Conservation (phyloP, 2,113 vertebrate genomes). For the Sterrhoptilus dennistouni region DNA sequence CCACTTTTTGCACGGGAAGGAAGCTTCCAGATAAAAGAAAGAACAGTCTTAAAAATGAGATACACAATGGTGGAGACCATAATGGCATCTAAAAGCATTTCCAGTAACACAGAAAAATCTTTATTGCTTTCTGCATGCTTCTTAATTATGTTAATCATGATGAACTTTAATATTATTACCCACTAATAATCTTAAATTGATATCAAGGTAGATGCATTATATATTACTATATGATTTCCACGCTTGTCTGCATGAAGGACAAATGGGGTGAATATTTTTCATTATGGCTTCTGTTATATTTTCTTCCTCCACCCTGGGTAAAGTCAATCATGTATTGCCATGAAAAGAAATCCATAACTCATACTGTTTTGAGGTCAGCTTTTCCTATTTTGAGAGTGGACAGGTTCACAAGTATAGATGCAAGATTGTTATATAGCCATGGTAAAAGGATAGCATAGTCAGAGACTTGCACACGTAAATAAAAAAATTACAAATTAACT, state of each 20-base stretch:
- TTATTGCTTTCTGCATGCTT: conserved; percentile 39
- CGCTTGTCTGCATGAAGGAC: conserved; percentile 19
- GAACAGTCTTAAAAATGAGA: conserved; percentile 18
- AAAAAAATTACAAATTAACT: conserved; percentile 43
- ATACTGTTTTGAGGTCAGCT: conserved; percentile 1
- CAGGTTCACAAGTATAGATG: conserved; percentile 31
- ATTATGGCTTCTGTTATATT: conserved; percentile 29
- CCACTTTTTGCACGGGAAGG: background rate
- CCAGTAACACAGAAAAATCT: conserved; percentile 46
- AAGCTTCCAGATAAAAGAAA: conserved; percentile 45
- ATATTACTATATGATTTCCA: conserved; percentile 2
- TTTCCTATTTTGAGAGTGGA: conserved; percentile 57
- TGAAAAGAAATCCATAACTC: conserved; percentile 43
- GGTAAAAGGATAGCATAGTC: background rate
- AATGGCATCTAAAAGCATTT: conserved; percentile 64
- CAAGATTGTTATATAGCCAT: background rate
- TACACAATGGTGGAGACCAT: conserved; percentile 20
- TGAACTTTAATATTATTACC: conserved; percentile 41
- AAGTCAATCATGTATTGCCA: conserved; percentile 35
- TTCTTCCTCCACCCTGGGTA: background rate
- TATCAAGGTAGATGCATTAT: conserved; percentile 7
- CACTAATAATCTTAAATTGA: conserved; percentile 36
- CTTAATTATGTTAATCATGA: conserved; percentile 52
- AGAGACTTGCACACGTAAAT: conserved; percentile 40
- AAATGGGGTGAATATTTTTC: conserved; percentile 4